Evolutionary conservation across 2,797 vertebrate genomes (phyloP), one percentile per base, ranked within the genome.

Genomic region (Ibycter americanus): DNA sequence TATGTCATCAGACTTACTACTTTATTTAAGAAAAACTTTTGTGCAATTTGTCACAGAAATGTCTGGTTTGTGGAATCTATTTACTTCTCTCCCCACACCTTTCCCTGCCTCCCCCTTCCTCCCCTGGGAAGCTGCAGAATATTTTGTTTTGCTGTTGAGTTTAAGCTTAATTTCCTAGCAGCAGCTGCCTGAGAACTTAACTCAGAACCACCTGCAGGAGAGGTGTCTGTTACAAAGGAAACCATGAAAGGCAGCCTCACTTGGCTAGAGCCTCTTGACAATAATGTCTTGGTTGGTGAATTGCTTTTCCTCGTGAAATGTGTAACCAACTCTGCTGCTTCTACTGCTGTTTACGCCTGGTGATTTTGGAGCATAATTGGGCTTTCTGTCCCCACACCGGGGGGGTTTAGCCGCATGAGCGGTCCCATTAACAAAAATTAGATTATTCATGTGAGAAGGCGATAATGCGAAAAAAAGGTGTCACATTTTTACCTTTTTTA

Each of bases 41-140:
- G 9, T 42, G 3, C 13, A 18, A 44, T 78, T 89, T 90, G 4
- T 58, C 36, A 51, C 8, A 29, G 29, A 79, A 83, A 55, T 44
- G 3, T 59, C 61, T 62, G 19, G 2, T 25, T 36, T 67, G 10
- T 56, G 12, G 6, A 59, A 46, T 77, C 15, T 23, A 5, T 44
- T 40, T 79, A 1, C 7, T 82, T 47, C 17, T 47, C 34, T 42
- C 8, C 7, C 12, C 8, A 7, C 9, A 23, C 3, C 4, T 47
- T 65, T 21, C 3, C 5, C 2, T 3, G 32, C 32, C 58, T 62
- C 10, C 8, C 4, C 44, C 25, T 38, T 2, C 3, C 4, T 8
- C 2, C 6, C 5, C 21, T 2, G 5, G 36, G 38, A 59, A 55
- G 5, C 2, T 78, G 29, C 15, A 73, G 42, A 52, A 55, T 32